Evolutionary conservation across 1,140 invertebrate genomes (phyloP).

Genomic region (Drosophila gunungcola): DNA sequence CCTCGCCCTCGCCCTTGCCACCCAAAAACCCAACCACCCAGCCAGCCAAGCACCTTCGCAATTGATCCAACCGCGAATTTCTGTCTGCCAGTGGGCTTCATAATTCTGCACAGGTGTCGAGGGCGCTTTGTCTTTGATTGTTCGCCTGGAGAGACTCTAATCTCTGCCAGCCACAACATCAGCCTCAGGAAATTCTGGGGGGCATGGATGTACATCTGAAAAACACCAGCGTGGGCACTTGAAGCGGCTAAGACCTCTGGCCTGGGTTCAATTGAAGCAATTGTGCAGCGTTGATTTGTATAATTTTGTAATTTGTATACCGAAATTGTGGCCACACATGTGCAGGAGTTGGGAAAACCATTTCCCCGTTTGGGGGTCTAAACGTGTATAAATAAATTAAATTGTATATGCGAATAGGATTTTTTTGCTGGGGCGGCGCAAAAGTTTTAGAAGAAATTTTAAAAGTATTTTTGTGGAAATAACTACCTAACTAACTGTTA

Average conservation of each 20-base stretch:
- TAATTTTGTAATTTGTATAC: constrained; percentile 84
- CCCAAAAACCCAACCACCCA: constrained; percentile 1
- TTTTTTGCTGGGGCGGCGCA: constrained; percentile 10
- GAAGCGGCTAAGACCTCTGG: constrained; percentile 32
- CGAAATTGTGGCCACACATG: constrained; percentile 76
- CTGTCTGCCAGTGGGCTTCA: constrained; percentile 59
- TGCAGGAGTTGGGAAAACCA: constrained; percentile 51
- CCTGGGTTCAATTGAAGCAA: constrained; percentile 78
- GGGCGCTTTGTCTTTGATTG: constrained; percentile 76
- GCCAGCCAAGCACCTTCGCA: not conserved
- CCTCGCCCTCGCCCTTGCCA: constrained; percentile 47
- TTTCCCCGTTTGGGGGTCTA: constrained; percentile 49
- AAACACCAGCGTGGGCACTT: constrained; percentile 37
- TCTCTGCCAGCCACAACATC: constrained; percentile 71
- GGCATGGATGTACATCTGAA: not conserved
- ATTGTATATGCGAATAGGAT: constrained; percentile 37
- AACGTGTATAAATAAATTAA: constrained; percentile 79
- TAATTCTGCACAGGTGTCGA: constrained; percentile 78
- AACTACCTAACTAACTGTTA: no score
- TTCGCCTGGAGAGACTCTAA: constrained; percentile 72
- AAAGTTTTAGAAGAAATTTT: not conserved
- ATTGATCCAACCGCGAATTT: constrained; percentile 39
- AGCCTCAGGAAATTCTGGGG: constrained; percentile 9
- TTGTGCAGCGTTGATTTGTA: constrained; percentile 81
- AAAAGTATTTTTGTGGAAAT: no score